These are phyloP conservation scores for Crotalus viridis DNA, from an alignment of 2,113 vertebrate genomes.

Conservation along the genomic window DNA sequence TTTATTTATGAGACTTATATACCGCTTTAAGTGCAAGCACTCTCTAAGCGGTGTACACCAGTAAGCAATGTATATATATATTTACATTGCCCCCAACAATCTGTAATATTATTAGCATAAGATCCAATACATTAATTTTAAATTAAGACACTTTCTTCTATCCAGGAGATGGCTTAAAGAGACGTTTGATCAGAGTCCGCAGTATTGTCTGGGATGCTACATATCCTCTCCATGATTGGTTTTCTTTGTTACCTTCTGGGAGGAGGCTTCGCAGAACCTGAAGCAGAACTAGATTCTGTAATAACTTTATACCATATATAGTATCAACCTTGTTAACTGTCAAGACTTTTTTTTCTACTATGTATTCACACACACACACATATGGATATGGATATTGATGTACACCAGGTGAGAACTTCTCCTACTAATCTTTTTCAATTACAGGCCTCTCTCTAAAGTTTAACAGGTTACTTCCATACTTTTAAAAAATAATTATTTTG, in stretches of 20 bases:
- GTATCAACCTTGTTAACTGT: too few relatives aligned
- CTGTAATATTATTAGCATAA: neutral
- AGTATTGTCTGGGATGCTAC: neutral
- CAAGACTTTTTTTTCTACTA: too few relatives aligned
- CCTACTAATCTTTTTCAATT: neutral
- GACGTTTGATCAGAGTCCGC: neutral
- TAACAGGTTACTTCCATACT: neutral
- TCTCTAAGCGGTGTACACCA: too few relatives aligned
- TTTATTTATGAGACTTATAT: too few relatives aligned
- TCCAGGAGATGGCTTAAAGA: neutral
- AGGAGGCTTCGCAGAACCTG: neutral
- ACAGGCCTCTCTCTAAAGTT: neutral
- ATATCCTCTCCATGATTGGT: neutral
- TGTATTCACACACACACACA: too few relatives aligned
- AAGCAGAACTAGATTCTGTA: neutral
- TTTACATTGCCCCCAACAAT: too few relatives aligned
- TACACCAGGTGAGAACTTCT: neutral
- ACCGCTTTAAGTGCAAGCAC: too few relatives aligned
- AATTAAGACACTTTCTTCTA: neutral
- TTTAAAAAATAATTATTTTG: neutral
- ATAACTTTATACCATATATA: too few relatives aligned
- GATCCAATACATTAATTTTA: neutral
- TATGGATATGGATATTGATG: too few relatives aligned
- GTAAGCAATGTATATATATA: too few relatives aligned
- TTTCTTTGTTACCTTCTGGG: neutral